These are phyloP conservation scores for Sceloporus tristichus DNA, from an alignment of 2,113 vertebrate genomes.

Conservation along the genomic window DNA sequence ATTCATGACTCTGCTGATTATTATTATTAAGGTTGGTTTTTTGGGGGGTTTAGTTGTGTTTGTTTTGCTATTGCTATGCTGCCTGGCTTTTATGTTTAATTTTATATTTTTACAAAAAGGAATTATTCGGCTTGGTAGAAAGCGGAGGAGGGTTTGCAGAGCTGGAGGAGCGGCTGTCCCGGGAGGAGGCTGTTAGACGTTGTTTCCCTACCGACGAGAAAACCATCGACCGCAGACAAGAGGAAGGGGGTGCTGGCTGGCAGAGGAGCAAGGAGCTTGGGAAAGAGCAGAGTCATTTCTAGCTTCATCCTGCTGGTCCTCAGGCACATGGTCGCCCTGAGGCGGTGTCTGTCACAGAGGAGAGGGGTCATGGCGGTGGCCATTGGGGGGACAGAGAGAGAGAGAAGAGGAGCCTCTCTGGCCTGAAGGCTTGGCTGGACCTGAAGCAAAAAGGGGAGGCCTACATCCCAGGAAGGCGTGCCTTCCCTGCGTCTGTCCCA, in stretches of 20 bases:
- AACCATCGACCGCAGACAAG: conserved; percentile 82
- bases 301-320: conserved; percentile 77
- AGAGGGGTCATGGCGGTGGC: conserved; percentile 82
- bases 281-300: conserved; percentile 85
- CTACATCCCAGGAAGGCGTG: conserved; percentile 58
- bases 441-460: conserved; percentile 14
- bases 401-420: conserved; percentile 38
- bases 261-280: conserved; percentile 83
- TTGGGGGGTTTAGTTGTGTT: too few species aligned
- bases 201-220: conserved; percentile 79
- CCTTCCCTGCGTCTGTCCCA: neutral
- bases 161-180: conserved; percentile 70
- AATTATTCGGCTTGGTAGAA: conserved; percentile 77
- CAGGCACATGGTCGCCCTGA: conserved; percentile 70
- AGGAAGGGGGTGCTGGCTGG: conserved; percentile 78
- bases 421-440: conserved; percentile 46
- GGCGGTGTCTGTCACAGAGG: conserved; percentile 73
- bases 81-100: conserved; percentile 68
- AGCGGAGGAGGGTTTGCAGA: conserved; percentile 79
- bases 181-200: conserved; percentile 65
- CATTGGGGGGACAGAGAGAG: conserved; percentile 30
- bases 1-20: conserved; percentile 81
- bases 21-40: conserved; percentile 70
- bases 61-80: conserved; percentile 85
- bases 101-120: conserved; percentile 14